Base-by-base conservation (phyloP, 2,113 vertebrate genomes). In the Globicephala melas region DNA sequence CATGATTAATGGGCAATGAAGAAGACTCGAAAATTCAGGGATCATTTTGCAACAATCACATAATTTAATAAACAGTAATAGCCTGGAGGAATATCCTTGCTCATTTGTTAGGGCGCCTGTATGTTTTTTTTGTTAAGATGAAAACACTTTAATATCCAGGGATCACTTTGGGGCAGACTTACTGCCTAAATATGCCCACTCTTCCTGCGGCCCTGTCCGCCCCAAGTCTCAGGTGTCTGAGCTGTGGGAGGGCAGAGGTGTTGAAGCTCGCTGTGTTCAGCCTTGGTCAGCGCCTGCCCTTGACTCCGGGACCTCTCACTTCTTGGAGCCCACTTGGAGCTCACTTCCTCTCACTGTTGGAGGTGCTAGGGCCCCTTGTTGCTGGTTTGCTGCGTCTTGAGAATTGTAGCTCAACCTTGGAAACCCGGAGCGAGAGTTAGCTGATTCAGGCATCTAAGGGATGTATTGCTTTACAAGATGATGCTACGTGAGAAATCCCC, bases 111-210 rank as follows among this genome's bases (percentile, higher is more conserved):
- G 50, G 28, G 62, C 21, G 44, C 68, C 44, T 5, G 55, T 10
- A 36, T 21, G 1, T 89, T 81, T 96, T 65, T 36, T 81, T 91
- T 21, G 3, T 65, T 38, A 94, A 89, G 92, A 96, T 2, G 38
- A 70, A 97, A 97, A 63, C 0, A 44, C 67, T 86, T 94, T 94
- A 90, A 33, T 96, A 71, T 79, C 95, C 6, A 0, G 79, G 6
- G 21, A 3, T 76, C 41, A 6, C 95, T 92, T 44, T 36, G 70
- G 95, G 83, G 81, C 50, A 13, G 70, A 91, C 15, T 47, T 73
- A 21, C 77, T 81, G 55, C 11, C 25, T 92, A 8, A 63, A 13
- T 53, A 15, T 12, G 70, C 21, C 15, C 8, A 74, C 26, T 73
- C 38, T 5, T 21, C 67, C 38, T 0, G 0, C 13, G 20, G 47